Percentiles rank a stretch among this genome's conserved stretches.
These are phyloP conservation scores for Epizoanthus illoricatus DNA, from an alignment of 92 coral and sea anemone species.

Conservation along the genomic window DNA sequence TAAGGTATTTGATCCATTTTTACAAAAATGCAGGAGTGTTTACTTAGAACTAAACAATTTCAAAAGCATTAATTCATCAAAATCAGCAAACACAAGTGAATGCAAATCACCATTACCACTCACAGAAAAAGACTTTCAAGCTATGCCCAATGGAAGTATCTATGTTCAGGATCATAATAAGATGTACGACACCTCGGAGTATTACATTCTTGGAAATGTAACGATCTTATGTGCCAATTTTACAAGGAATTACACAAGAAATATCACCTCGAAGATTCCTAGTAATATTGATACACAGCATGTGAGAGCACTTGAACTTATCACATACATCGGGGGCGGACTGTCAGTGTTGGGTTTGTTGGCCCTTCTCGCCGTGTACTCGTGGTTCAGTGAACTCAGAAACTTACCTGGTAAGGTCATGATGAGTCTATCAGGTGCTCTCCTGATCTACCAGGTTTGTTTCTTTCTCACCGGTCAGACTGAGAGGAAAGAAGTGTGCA, in stretches of 20 bases:
- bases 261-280: not conserved
- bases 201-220: not conserved
- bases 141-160: not conserved
- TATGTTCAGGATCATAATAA: not conserved
- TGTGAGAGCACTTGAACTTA: not conserved
- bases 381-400: constrained; percentile 25
- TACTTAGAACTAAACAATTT: not conserved
- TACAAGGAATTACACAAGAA: not conserved
- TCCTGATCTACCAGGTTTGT: constrained; percentile 27
- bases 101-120: not conserved
- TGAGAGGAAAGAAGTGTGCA: constrained; percentile 21
- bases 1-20: not conserved
- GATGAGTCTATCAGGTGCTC: constrained; percentile 20
- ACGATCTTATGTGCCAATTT: not conserved
- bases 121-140: not conserved
- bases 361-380: constrained; percentile 23
- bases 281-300: not conserved
- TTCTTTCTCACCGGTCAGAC: constrained; percentile 26
- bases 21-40: not conserved
- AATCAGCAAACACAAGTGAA: not conserved
- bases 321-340: not conserved
- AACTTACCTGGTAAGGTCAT: constrained; percentile 42
- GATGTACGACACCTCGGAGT: not conserved
- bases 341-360: constrained; percentile 24
- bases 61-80: not conserved